Conservation (phyloP, 2,888 invertebrate genomes). For the Sclerodermus sp. region DNA sequence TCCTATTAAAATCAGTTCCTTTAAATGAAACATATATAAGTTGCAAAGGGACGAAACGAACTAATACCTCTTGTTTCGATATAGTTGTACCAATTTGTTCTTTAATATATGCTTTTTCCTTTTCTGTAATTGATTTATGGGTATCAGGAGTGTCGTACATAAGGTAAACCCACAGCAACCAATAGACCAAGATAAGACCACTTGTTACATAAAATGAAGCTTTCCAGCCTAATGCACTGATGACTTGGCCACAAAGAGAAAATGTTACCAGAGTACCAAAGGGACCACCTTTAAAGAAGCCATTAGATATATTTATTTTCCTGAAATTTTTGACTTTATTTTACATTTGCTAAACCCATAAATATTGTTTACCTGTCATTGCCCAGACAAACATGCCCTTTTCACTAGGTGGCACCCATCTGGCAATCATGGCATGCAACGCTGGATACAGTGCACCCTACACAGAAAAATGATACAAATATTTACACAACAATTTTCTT, state of each 20-base stretch:
- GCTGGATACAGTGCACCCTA: conserved; percentile 71
- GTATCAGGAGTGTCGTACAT: conserved; percentile 68
- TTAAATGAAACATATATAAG: background rate
- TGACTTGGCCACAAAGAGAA: conserved; percentile 68
- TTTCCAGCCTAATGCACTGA: conserved; percentile 68
- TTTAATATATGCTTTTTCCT: conserved; percentile 67
- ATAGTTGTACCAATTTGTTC: conserved; percentile 49
- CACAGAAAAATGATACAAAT: conserved; percentile 18
- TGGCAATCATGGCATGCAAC: conserved; percentile 69
- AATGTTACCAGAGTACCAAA: conserved; percentile 74
- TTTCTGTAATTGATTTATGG: conserved; percentile 66
- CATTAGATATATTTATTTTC: background rate
- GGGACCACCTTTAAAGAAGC: conserved; percentile 67
- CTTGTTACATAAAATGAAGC: conserved; percentile 71
- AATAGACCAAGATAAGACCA: conserved; percentile 63
- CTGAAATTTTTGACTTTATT: background rate
- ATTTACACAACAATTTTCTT: conserved; percentile 1
- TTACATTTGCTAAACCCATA: background rate
- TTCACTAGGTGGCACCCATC: conserved; percentile 76
- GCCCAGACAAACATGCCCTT: conserved; percentile 77
- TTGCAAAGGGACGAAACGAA: no score
- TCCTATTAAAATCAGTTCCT: no score
- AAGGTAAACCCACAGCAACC: conserved; percentile 66
- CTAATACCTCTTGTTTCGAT: conserved; percentile 44
- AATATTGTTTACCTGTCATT: conserved; percentile 54